A percentile compares a stretch with the other conserved stretches of the same genome.
These are phyloP conservation scores for Drosophila longiperda DNA, from an alignment of 2,888 invertebrate species.

Conservation along the genomic window DNA sequence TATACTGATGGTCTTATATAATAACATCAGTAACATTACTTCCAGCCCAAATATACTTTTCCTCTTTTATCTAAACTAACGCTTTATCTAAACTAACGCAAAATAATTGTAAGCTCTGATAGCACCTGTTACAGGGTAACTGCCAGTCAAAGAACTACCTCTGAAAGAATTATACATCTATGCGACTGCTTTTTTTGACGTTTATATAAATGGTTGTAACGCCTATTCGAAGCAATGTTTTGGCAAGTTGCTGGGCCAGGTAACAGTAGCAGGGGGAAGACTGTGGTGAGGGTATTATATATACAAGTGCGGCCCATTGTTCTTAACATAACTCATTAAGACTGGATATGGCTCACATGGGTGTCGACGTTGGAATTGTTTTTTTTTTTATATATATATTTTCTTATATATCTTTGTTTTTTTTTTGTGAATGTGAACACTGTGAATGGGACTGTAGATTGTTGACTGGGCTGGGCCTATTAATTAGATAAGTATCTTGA, in stretches of 20 bases:
- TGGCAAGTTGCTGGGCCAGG: conserved; percentile 48
- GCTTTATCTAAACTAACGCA: background rate
- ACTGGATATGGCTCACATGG: conserved; percentile 47
- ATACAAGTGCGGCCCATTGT: conserved; percentile 62
- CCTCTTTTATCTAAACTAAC: too few relatives aligned
- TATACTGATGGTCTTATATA: too few relatives aligned
- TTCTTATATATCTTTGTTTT: conserved; percentile 9
- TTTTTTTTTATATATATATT: background rate
- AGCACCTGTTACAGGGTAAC: conserved; percentile 16
- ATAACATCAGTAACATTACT: too few relatives aligned
- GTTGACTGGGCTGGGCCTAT: conserved; percentile 70
- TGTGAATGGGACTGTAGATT: conserved; percentile 26
- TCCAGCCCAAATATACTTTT: too few relatives aligned
- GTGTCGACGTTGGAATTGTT: conserved; percentile 56
- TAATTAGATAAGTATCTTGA: conserved; percentile 85
- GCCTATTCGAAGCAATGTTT: conserved; percentile 73
- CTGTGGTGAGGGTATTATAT: conserved; percentile 45
- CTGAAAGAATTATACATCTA: conserved; percentile 6
- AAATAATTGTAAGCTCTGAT: background rate
- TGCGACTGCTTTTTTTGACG: conserved; percentile 47
- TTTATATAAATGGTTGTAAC: conserved; percentile 77
- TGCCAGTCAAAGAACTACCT: background rate
- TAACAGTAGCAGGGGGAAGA: conserved; percentile 1
- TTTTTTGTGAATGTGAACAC: conserved; percentile 23
- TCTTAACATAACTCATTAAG: conserved; percentile 80